phyloP scores from a whole-genome alignment of 2,113 vertebrate species.

The Perca flavescens region DNA sequence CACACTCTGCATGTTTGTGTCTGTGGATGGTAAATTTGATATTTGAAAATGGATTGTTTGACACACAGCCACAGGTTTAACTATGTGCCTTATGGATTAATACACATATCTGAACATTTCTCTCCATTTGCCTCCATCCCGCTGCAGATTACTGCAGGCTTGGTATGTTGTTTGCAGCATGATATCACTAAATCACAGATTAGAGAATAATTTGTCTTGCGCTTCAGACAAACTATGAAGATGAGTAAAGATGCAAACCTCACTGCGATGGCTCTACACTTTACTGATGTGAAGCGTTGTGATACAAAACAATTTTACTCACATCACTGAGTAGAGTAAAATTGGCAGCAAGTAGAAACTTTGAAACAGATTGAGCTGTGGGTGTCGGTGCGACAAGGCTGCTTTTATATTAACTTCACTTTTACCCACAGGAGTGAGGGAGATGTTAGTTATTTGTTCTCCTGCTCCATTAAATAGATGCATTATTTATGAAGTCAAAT shows the following conservation, averaged over 20 bases:
- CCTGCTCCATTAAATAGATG: constrained; percentile 82
- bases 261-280: constrained; percentile 18
- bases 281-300: constrained; percentile 49
- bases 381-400: constrained; percentile 63
- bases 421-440: constrained; percentile 72
- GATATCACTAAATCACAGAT: constrained; percentile 66
- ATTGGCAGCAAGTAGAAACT: constrained; percentile 44
- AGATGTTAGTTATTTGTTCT: constrained; percentile 84
- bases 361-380: constrained; percentile 67
- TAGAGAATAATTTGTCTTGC: constrained; percentile 62
- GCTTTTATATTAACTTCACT: constrained; percentile 77
- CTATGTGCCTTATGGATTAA: constrained; percentile 54
- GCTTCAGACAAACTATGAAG: constrained; percentile 71
- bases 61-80: constrained; percentile 46
- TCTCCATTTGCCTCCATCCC: constrained; percentile 49
- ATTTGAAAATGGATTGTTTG: constrained; percentile 30
- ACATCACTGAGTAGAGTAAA: constrained; percentile 29
- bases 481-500: constrained; percentile 84
- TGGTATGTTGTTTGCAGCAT: constrained; percentile 51
- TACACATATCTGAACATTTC: constrained; percentile 44
- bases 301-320: constrained; percentile 50
- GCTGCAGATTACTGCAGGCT: constrained; percentile 56
- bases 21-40: constrained; percentile 11
- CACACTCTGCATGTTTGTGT: constrained; percentile 1
- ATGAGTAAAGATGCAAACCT: constrained; percentile 44